Evolutionary conservation across 2,797 vertebrate genomes (phyloP).

Genomic region (Gymnothorax reevesii): DNA sequence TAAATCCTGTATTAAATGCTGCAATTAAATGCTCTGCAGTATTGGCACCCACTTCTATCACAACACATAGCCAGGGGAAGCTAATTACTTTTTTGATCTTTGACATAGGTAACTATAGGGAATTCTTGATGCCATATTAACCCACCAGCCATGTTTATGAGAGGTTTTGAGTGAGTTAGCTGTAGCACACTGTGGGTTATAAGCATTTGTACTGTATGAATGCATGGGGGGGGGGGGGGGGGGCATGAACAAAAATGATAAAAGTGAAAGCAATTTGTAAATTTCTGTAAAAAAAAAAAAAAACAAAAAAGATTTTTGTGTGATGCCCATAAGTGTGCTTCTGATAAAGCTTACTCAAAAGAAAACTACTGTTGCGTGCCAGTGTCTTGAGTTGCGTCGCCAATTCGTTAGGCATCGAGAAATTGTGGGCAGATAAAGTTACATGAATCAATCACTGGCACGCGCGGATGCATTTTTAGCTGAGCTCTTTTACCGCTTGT

Average conservation of each 20-base stretch:
- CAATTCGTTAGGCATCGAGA: slow-evolving; percentile 53
- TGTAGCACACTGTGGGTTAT: neutral
- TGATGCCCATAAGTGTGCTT: slow-evolving; percentile 37
- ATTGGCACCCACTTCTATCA: neutral
- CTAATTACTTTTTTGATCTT: neutral
- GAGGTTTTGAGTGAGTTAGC: slow-evolving; percentile 40
- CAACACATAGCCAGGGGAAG: neutral
- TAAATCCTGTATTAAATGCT: too few species aligned
- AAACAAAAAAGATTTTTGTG: neutral
- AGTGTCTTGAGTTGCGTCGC: slow-evolving; percentile 34
- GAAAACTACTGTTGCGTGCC: slow-evolving; percentile 60
- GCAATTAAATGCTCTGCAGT: neutral
- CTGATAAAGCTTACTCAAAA: slow-evolving; percentile 53
- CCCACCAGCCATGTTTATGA: neutral
- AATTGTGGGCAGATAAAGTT: slow-evolving; percentile 50
- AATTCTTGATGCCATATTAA: slow-evolving; percentile 28
- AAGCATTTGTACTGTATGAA: neutral
- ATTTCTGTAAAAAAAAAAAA: neutral
- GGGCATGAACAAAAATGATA: neutral
- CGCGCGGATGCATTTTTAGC: slow-evolving; percentile 50
- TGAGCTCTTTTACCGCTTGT: slow-evolving; percentile 34
- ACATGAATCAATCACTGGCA: slow-evolving; percentile 62
- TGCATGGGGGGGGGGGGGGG: too few species aligned
- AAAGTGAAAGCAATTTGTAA: neutral
- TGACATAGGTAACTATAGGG: neutral